Evolutionary conservation across 2,888 invertebrate species (phyloP).

Genomic region (Eupithecia exiguata): DNA sequence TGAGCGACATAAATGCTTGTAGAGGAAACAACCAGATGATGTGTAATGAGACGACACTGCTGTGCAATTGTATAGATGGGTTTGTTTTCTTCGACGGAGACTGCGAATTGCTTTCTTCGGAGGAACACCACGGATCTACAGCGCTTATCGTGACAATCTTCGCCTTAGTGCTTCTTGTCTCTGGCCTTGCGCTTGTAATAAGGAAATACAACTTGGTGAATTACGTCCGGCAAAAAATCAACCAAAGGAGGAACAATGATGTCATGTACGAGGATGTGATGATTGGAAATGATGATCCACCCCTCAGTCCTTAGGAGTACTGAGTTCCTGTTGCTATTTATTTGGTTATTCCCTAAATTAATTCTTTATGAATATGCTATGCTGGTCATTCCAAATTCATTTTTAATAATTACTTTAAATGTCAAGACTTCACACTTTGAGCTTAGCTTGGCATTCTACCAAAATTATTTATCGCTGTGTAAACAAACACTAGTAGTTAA

Average conservation of each 20-base stretch:
- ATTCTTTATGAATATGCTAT: slow-evolving; percentile 23
- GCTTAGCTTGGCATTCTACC: slow-evolving; percentile 39
- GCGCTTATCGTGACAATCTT: slow-evolving; percentile 69
- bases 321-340: slow-evolving; percentile 47
- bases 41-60: slow-evolving; percentile 58
- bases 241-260: slow-evolving; percentile 69
- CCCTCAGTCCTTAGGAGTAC: slow-evolving; percentile 70
- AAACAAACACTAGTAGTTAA: slow-evolving; percentile 30
- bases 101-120: slow-evolving; percentile 54
- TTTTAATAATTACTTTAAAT: slow-evolving; percentile 8
- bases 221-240: slow-evolving; percentile 71
- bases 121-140: slow-evolving; percentile 58
- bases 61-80: slow-evolving; percentile 66
- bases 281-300: slow-evolving; percentile 82
- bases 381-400: slow-evolving; percentile 35
- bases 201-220: slow-evolving; percentile 77
- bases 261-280: slow-evolving; percentile 82
- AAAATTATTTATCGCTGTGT: slow-evolving; percentile 37
- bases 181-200: slow-evolving; percentile 71
- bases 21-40: slow-evolving; percentile 60
- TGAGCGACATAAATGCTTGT: slow-evolving; percentile 59
- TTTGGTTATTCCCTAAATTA: slow-evolving; percentile 38
- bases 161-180: slow-evolving; percentile 68
- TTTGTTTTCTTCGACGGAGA: slow-evolving; percentile 59
- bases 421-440: not conserved